A percentile compares a stretch with the other conserved stretches of the same genome.
phyloP scores from a whole-genome alignment of 2,113 vertebrate genomes.

The Mormoops blainvillei region DNA sequence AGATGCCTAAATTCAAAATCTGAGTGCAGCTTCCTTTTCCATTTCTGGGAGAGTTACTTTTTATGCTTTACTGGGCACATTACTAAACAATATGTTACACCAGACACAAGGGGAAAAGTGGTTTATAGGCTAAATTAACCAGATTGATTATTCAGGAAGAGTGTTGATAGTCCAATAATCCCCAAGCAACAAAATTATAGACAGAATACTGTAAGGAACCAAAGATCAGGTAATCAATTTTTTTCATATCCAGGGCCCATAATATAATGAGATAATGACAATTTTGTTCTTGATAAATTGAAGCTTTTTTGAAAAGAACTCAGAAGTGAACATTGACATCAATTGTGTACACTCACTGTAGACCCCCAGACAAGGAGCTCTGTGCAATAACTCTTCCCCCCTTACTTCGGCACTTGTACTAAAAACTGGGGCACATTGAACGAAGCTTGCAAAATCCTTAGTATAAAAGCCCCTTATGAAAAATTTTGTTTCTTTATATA shows the following conservation, averaged over 20 bases:
- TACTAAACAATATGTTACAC: constrained; percentile 62
- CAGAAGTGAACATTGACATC: neutral
- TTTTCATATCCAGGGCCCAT: constrained; percentile 57
- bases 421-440: neutral
- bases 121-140: constrained; percentile 65
- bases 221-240: constrained; percentile 46
- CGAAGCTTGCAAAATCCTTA: neutral
- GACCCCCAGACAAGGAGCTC: neutral
- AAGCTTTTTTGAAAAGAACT: constrained; percentile 25
- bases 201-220: constrained; percentile 9
- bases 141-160: constrained; percentile 72
- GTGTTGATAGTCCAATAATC: constrained; percentile 37
- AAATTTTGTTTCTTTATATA: neutral
- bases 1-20: constrained; percentile 44
- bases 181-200: constrained; percentile 49
- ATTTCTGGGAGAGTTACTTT: constrained; percentile 37
- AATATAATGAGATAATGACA: constrained; percentile 56
- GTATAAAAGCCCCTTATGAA: neutral
- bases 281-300: constrained; percentile 52
- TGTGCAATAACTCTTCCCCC: neutral
- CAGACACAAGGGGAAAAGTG: constrained; percentile 50
- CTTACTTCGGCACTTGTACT: neutral
- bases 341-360: neutral
- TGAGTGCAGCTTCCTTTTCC: constrained; percentile 13
- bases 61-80: constrained; percentile 61